These are phyloP conservation scores for Cheirogaleus medius DNA, from an alignment of 2,113 vertebrate species.

Conservation along the genomic window DNA sequence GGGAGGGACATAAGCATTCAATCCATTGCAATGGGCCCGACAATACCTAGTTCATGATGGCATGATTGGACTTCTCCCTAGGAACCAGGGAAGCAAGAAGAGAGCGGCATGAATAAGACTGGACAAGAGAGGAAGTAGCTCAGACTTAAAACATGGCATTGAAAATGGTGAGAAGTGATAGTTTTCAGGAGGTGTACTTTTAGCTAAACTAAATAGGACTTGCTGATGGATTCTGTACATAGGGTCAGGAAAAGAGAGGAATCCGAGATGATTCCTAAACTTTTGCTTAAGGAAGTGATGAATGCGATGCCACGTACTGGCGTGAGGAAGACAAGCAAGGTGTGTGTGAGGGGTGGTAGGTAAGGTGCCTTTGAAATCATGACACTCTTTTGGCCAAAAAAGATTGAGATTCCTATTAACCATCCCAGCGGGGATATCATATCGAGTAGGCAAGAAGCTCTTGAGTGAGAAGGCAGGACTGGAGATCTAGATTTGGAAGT, in stretches of 20 bases:
- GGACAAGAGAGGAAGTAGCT: neutral
- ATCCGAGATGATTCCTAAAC: neutral
- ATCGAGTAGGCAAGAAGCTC: neutral
- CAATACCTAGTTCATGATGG: neutral
- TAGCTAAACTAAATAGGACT: neutral
- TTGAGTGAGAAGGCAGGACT: neutral
- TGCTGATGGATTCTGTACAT: neutral
- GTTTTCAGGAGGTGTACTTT: neutral
- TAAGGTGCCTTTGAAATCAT: neutral
- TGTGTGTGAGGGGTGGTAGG: too few species aligned
- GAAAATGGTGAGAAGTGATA: neutral
- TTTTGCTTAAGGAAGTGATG: neutral
- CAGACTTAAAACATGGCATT: neutral
- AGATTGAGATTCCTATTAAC: neutral
- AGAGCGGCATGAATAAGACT: neutral
- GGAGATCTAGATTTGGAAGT: neutral
- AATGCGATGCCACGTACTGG: neutral
- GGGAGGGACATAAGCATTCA: neutral
- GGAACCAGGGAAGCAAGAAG: neutral
- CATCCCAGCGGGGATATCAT: neutral
- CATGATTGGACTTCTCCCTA: neutral
- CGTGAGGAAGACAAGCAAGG: too few species aligned
- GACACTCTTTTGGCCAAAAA: neutral
- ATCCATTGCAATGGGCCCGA: neutral
- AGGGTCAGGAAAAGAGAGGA: neutral